Percentiles rank a stretch among this genome's conserved stretches.
Conservation (phyloP, 2,113 vertebrate genomes). For the Podocnemis expansa region DNA sequence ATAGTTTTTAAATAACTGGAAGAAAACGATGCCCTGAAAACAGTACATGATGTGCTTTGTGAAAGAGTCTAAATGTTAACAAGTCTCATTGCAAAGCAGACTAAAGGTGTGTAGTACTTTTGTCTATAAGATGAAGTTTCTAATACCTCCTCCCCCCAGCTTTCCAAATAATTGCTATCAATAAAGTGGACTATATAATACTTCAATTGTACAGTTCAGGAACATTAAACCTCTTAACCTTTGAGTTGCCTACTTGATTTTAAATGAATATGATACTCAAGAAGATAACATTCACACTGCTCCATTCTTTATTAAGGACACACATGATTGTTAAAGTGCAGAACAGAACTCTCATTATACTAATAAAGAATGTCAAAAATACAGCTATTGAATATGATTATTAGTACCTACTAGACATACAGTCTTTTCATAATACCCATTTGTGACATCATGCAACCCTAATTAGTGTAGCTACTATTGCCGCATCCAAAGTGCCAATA, state of each 20-base stretch:
- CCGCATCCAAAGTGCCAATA: constrained; percentile 54
- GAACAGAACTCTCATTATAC: constrained; percentile 62
- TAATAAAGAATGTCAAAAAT: constrained; percentile 73
- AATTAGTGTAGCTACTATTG: constrained; percentile 61
- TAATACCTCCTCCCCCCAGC: constrained; percentile 10
- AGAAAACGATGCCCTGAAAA: constrained; percentile 9
- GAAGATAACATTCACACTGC: constrained; percentile 66
- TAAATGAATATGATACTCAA: constrained; percentile 74
- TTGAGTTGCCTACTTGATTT: constrained; percentile 77
- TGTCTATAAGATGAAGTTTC: constrained; percentile 50
- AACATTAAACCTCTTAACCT: constrained; percentile 78
- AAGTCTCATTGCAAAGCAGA: background rate
- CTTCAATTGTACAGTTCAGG: constrained; percentile 71
- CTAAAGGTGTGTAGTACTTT: constrained; percentile 39
- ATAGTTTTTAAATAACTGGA: background rate
- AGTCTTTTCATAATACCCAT: constrained; percentile 47
- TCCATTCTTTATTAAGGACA: constrained; percentile 70
- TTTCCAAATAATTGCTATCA: constrained; percentile 71
- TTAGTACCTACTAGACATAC: constrained; percentile 55
- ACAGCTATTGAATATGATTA: constrained; percentile 62
- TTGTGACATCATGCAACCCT: constrained; percentile 53
- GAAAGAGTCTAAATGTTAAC: constrained; percentile 8
- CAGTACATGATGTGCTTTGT: background rate
- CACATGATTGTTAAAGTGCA: constrained; percentile 52
- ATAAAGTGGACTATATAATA: constrained; percentile 62